A percentile compares a stretch with the other conserved stretches of the same genome.
phyloP scores from a whole-genome alignment of 2,888 invertebrate species.

The Cataglyphis rosenhaueri region DNA sequence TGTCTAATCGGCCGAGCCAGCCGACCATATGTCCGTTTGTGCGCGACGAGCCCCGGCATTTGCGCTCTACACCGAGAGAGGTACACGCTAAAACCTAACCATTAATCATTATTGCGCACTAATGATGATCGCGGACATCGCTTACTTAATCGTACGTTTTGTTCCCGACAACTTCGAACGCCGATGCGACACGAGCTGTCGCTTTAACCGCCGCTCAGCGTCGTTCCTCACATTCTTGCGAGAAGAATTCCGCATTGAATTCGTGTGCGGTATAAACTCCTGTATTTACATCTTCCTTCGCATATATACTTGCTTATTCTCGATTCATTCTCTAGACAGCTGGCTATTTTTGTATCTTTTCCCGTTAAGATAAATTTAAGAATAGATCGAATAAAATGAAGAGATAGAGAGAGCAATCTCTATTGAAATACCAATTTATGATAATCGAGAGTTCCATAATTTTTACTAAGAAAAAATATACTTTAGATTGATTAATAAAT shows the following conservation, averaged over 20 bases:
- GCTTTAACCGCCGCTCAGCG: background rate
- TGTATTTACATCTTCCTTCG: background rate
- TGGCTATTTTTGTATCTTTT: background rate
- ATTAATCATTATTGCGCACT: slow-evolving; percentile 81
- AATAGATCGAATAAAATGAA: background rate
- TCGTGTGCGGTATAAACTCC: background rate
- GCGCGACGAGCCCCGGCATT: slow-evolving; percentile 67
- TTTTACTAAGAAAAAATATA: background rate
- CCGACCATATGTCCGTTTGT: slow-evolving; percentile 84
- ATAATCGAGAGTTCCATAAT: background rate
- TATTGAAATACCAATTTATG: background rate
- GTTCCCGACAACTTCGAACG: slow-evolving; percentile 3
- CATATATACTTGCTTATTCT: background rate
- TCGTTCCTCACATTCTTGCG: background rate
- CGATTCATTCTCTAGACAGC: background rate
- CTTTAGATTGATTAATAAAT: background rate
- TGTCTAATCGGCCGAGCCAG: slow-evolving; percentile 85
- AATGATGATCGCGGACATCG: slow-evolving; percentile 79
- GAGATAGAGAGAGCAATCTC: background rate
- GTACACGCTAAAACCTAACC: slow-evolving; percentile 76
- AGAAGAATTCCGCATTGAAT: background rate
- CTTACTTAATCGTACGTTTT: slow-evolving; percentile 78
- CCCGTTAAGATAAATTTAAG: background rate
- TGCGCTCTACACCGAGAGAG: slow-evolving; percentile 67
- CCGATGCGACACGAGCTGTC: slow-evolving; percentile 14